Evolutionary conservation across 2,113 vertebrate species (phyloP).

Genomic region (Microcebus ravelobensis): DNA sequence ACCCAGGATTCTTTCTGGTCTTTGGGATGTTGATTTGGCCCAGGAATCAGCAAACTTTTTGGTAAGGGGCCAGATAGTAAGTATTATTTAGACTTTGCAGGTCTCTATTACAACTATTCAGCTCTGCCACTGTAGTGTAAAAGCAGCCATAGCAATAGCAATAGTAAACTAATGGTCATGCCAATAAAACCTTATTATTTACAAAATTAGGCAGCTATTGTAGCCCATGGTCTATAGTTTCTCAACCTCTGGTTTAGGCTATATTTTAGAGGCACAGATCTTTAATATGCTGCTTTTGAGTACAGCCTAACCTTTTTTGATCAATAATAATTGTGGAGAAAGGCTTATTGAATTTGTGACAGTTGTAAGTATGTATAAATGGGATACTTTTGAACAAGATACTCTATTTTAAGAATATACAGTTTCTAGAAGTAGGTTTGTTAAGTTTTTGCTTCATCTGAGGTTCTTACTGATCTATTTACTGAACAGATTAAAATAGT

Average conservation of each 20-base stretch:
- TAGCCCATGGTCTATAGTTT: not conserved
- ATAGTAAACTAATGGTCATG: not conserved
- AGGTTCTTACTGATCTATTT: not conserved
- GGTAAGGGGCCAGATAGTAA: not conserved
- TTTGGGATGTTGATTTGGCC: not conserved
- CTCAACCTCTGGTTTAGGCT: not conserved
- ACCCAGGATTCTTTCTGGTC: not conserved
- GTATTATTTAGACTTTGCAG: fast-evolving
- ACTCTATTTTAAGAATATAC: not conserved
- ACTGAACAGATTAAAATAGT: not conserved
- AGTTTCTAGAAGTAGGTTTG: not conserved
- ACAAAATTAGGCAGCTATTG: not conserved
- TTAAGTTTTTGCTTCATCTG: not conserved
- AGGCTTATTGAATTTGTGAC: not conserved
- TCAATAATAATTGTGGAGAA: not conserved
- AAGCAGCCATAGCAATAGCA: not conserved
- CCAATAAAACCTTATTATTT: not conserved
- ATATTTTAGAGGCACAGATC: too few relatives aligned
- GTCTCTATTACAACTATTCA: not conserved
- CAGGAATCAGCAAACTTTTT: not conserved
- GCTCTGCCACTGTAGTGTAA: fast-evolving
- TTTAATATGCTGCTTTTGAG: not conserved
- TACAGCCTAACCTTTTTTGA: not conserved
- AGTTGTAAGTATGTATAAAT: not conserved
- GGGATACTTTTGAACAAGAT: not conserved